phyloP scores from a whole-genome alignment of 1,140 invertebrate species.

The Sarcophaga peregrina region DNA sequence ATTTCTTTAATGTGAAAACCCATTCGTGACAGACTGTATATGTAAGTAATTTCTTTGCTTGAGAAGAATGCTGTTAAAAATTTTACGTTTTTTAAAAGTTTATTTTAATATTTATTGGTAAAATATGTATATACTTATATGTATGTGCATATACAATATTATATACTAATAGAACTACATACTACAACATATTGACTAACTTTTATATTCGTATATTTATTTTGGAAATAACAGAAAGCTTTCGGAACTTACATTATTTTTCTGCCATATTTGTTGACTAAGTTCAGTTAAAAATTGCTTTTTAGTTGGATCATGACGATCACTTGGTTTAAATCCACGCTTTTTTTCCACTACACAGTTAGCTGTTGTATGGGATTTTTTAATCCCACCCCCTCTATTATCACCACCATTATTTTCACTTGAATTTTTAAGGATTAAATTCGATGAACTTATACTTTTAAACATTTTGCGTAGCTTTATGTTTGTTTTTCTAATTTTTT shows the following conservation, averaged over 20 bases:
- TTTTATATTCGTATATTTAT: no score
- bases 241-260: conserved; percentile 51
- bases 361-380: conserved; percentile 31
- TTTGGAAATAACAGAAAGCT: neutral
- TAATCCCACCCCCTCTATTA: neutral
- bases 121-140: no score
- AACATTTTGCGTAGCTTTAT: neutral
- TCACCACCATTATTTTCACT: neutral
- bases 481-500: no score
- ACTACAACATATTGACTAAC: no score
- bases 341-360: conserved; percentile 65
- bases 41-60: no score
- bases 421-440: conserved; percentile 1
- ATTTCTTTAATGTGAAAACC: no score
- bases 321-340: conserved; percentile 85
- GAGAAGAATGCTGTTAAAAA: no score
- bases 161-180: no score
- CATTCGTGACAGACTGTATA: no score
- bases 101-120: no score
- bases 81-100: no score
- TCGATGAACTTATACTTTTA: conserved; percentile 21
- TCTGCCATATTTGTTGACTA: conserved; percentile 68
- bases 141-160: no score
- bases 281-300: conserved; percentile 82
- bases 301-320: conserved; percentile 82